Evolutionary conservation across 2,888 invertebrate species (phyloP).

Genomic region (Macaria notata): DNA sequence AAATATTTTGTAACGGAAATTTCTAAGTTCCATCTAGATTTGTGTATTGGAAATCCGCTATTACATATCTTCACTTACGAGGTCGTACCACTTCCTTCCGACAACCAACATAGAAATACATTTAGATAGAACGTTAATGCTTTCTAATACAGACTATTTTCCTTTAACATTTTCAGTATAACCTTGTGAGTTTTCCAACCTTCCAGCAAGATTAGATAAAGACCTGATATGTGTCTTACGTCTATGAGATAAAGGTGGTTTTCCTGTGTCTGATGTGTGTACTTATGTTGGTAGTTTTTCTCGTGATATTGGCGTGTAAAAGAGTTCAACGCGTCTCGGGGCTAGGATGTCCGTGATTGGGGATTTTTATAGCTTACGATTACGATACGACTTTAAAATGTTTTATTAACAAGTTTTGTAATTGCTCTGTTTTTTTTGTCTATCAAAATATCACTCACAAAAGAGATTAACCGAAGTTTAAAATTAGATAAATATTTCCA

Average conservation of each 20-base stretch:
- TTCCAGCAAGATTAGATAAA: slow-evolving; percentile 4
- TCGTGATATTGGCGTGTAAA: slow-evolving; percentile 46
- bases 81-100: slow-evolving; percentile 63
- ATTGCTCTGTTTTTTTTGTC: background rate
- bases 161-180: background rate
- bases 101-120: slow-evolving; percentile 32
- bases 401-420: background rate
- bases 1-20: slow-evolving; percentile 11
- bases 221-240: slow-evolving; percentile 34
- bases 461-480: too few relatives aligned
- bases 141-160: slow-evolving; percentile 12
- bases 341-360: slow-evolving; percentile 56
- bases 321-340: slow-evolving; percentile 64
- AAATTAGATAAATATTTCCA: too few relatives aligned
- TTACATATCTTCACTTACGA: slow-evolving; percentile 33
- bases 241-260: slow-evolving; percentile 24
- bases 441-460: background rate
- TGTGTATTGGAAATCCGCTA: too few relatives aligned
- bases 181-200: slow-evolving; percentile 12
- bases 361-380: slow-evolving; percentile 1
- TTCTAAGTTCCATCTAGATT: too few relatives aligned
- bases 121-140: slow-evolving; percentile 22
- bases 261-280: slow-evolving; percentile 21
- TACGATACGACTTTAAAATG: background rate
- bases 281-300: slow-evolving; percentile 17